Evolutionary conservation across 2,113 vertebrate genomes (phyloP), one percentile per base, ranked within the genome.

Genomic region (Pheucticus melanocephalus): DNA sequence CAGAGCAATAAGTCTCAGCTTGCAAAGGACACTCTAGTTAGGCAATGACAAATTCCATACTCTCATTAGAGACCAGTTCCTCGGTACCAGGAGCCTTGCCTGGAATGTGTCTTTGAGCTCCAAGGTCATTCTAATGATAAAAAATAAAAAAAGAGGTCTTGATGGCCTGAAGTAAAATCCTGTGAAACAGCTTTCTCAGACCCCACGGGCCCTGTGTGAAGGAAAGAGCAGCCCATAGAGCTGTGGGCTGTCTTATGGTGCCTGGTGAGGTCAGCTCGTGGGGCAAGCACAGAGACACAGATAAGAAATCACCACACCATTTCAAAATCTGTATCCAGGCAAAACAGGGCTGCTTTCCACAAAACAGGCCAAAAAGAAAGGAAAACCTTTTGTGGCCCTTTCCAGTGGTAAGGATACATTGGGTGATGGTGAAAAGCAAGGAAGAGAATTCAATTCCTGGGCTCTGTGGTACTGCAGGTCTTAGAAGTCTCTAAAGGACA

Each of bases 11-110:
- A 60, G 79, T 81, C 56, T 90, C 92, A 93, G 18, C 95, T 96
- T 97, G 88, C 77, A 92, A 70, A 92, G 81, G 35, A 60, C 61
- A 72, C 50, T 72, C 70, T 82, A 73, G 75, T 96, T 95, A 94
- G 35, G 81, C 83, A 96, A 93, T 37, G 77, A 96, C 83, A 94
- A 85, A 96, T 96, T 94, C 88, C 66, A 95, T 91, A 35, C 33
- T 73, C 59, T 82, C 73, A 20, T 92, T 89, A 92, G 13, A 86
- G 60, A 60, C 42, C 68, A 54, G 88, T 24, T 95, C 83, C 54
- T 96, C 59, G 54, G 61, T 61, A 57, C 64, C 69, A 85, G 42
- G 5, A 88, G n/a, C 65, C 39, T 87, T 94, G 50, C 18, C 50
- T 88, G 88, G 92, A 94, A 89, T 92, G 83, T 64, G 70, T 39